These are phyloP conservation scores for Stegostoma tigrinum DNA, from an alignment of 2,113 vertebrate genomes.

Conservation along the genomic window DNA sequence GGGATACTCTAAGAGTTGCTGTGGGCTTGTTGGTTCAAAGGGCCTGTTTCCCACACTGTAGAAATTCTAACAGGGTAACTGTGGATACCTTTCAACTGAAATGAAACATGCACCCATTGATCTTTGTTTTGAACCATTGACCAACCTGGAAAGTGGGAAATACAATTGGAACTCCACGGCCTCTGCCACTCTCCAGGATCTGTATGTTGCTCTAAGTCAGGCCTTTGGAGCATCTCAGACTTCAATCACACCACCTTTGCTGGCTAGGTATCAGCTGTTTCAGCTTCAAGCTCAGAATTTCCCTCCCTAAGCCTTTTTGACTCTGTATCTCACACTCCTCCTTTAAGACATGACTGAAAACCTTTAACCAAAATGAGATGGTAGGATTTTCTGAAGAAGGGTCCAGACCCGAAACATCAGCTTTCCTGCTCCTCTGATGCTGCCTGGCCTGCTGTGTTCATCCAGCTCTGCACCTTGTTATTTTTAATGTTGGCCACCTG, in stretches of 20 bases:
- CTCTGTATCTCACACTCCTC: not conserved
- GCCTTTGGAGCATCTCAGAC: not conserved
- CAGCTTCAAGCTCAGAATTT: not conserved
- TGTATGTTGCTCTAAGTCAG: not conserved
- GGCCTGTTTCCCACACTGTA: too few species aligned
- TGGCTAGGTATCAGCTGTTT: not conserved
- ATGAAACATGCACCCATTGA: not conserved
- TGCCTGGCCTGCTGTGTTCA: too few species aligned
- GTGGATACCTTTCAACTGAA: not conserved
- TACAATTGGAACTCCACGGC: not conserved
- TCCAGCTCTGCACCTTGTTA: too few species aligned
- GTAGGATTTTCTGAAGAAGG: too few species aligned
- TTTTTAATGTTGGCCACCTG: not conserved
- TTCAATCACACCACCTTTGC: not conserved
- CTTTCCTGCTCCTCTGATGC: too few species aligned
- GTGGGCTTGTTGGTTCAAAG: too few species aligned
- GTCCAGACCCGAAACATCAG: too few species aligned
- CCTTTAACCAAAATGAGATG: not conserved
- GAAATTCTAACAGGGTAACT: not conserved
- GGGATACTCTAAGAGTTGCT: too few species aligned
- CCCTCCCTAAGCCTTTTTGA: too few species aligned
- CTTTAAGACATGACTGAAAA: not conserved
- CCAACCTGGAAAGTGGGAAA: not conserved
- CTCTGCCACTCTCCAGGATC: not conserved
- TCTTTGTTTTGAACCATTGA: not conserved